Evolutionary conservation across 2,888 invertebrate genomes (phyloP), one percentile per base, ranked within the genome.

Genomic region (Ichneumoninae sp.): DNA sequence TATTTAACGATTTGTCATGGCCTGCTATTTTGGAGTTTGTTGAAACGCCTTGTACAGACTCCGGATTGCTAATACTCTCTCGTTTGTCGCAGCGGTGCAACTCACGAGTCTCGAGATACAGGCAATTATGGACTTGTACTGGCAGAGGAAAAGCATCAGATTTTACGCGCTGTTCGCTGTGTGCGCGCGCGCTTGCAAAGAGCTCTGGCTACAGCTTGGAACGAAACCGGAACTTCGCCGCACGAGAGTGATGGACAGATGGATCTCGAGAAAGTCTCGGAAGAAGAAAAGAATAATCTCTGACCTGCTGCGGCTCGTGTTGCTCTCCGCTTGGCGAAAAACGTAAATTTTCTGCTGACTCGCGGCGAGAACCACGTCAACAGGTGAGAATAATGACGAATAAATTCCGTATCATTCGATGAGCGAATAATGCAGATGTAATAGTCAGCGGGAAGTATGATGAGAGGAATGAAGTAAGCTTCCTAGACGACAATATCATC

Each of bases 341-440:
- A 36, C 36, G 73, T 74, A 68, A 78, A 78, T 68, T 69, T 69
- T 75, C 75, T 81, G 81, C 76, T 75, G 76, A 76, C 63, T 81
- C 76, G 63, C 36, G 63, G 40, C 77, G 76, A 69, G 69, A 52
- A 47, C 60, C 54, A 65, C 66, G 68, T 60, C 78, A 78, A 44
- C 83, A 60, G 73, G 50, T 77, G 71, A 66, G 70, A 71, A 73
- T 60, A 63, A 71, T 44, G 76, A 77, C 65, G 65, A 75, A 44
- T 70, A 65, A 71, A 57, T 76, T 69, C 68, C 81, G 80, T 60
- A 75, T 52, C 52, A 40, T 81, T 47, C 33, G 36, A 36, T 57
- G 71, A 68, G 77, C 65, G 44, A 82, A 82, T 82, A 68, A 77
- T 68, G 57, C 66, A 71, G 76, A 82, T 44, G 47, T 36, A 60